Conservation (phyloP, 2,113 vertebrate genomes). For the Petaurus breviceps region DNA sequence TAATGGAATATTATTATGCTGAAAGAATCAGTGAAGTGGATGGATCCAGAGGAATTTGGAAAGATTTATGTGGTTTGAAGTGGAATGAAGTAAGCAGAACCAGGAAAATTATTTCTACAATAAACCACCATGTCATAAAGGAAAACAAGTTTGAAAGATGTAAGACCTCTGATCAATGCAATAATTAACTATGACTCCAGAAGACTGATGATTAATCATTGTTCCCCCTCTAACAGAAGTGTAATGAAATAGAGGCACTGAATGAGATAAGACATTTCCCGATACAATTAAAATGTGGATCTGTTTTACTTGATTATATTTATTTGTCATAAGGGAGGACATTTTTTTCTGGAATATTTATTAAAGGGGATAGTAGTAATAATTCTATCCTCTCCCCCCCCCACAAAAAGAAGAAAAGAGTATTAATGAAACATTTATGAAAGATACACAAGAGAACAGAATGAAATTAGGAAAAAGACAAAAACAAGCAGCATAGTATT, state of each 20-base stretch:
- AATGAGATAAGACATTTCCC: background rate
- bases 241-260: background rate
- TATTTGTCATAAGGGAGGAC: background rate
- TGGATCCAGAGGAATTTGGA: background rate
- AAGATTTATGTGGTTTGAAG: background rate
- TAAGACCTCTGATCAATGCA: background rate
- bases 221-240: background rate
- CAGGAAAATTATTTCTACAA: background rate
- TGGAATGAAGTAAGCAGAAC: background rate
- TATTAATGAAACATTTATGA: background rate
- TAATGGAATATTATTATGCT: background rate
- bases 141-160: background rate
- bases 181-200: background rate
- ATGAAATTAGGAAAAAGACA: background rate
- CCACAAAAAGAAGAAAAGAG: background rate
- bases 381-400: background rate
- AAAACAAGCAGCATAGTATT: background rate
- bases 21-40: background rate
- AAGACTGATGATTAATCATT: background rate
- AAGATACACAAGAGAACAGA: background rate
- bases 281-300: background rate
- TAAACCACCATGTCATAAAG: background rate
- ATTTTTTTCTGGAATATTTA: background rate
- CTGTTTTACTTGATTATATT: background rate
- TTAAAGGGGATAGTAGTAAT: background rate